Evolutionary conservation across 2,797 vertebrate species (phyloP).

Genomic region (Pachyuromys duprasi): DNA sequence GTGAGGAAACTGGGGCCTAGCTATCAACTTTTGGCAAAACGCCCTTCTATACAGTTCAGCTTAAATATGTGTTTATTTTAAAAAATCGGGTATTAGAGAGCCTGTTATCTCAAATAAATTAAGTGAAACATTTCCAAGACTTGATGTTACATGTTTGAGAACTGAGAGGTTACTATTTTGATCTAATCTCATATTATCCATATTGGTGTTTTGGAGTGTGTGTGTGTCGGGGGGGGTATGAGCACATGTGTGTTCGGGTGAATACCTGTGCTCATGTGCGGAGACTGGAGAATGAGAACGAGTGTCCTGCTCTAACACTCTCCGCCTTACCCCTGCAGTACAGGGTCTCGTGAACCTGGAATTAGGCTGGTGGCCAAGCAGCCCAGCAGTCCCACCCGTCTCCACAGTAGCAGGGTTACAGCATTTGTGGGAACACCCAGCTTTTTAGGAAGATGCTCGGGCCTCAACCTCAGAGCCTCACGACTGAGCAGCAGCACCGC

Average conservation of each 20-base stretch:
- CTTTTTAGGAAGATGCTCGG: not conserved
- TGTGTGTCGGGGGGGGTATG: not conserved
- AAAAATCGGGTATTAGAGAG: not conserved
- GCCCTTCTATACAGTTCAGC: not conserved
- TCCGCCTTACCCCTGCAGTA: not conserved
- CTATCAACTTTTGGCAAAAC: slow-evolving; percentile 15
- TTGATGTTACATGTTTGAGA: not conserved
- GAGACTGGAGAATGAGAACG: not conserved
- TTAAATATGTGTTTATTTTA: slow-evolving; percentile 43
- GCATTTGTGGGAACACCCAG: not conserved
- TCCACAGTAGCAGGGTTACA: not conserved
- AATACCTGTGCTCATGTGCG: not conserved
- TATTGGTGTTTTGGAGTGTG: not conserved
- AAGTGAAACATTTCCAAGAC: slow-evolving; percentile 4
- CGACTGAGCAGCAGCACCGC: not conserved
- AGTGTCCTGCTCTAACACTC: not conserved
- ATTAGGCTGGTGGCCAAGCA: not conserved
- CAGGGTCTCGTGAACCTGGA: not conserved
- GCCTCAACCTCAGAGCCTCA: not conserved
- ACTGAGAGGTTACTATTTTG: slow-evolving; percentile 30
- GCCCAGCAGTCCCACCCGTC: no score
- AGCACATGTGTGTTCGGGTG: not conserved
- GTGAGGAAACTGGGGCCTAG: not conserved
- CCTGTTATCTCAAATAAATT: not conserved
- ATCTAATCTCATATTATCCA: not conserved